Evolutionary conservation across 2,113 vertebrate genomes (phyloP).

Genomic region (Amphilophus citrinellus): DNA sequence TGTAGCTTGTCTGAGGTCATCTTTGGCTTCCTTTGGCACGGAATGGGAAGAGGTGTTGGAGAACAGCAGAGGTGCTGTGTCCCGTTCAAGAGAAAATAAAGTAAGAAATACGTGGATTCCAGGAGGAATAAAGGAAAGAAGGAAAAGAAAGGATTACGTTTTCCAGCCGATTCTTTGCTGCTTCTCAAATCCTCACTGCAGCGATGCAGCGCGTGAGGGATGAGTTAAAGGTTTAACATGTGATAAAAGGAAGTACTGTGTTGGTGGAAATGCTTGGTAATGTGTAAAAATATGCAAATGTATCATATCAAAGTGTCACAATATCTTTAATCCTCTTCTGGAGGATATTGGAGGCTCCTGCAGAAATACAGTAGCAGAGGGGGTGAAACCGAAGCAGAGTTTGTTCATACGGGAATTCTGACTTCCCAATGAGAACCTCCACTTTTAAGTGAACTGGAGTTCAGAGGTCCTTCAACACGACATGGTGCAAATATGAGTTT

Average conservation of each 20-base stretch:
- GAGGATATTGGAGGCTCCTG: not conserved
- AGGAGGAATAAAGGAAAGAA: not conserved
- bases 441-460: not conserved
- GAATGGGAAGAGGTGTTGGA: not conserved
- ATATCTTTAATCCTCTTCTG: slow-evolving; percentile 8
- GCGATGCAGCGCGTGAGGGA: not conserved
- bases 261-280: not conserved
- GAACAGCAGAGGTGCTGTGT: not conserved
- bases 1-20: slow-evolving; percentile 26
- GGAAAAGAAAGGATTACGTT: not conserved
- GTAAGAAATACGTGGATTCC: not conserved
- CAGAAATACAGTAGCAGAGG: not conserved
- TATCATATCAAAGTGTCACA: not conserved
- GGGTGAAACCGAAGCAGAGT: not conserved
- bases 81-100: not conserved
- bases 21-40: not conserved
- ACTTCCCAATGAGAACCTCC: not conserved
- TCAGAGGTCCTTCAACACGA: too few relatives aligned
- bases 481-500: not conserved
- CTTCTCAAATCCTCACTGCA: not conserved
- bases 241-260: not conserved
- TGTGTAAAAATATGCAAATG: slow-evolving; percentile 6
- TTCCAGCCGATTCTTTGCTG: not conserved
- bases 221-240: not conserved
- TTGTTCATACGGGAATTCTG: accelerated